Evolutionary conservation across 1,140 invertebrate species (phyloP).

Genomic region (Samia ricini): DNA sequence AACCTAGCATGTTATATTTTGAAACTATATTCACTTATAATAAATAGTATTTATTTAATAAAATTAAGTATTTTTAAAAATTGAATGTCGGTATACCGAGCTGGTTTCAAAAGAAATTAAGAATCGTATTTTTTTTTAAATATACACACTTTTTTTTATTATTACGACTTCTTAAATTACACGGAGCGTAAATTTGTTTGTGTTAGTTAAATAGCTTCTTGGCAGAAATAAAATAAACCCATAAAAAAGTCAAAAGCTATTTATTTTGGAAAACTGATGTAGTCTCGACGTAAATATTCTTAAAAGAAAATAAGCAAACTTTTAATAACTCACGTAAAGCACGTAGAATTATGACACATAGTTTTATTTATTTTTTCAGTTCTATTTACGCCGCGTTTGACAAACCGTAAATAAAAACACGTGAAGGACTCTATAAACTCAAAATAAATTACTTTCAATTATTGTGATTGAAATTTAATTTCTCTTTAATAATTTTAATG

Average conservation of each 20-base stretch:
- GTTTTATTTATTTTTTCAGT: background rate
- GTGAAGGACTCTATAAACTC: background rate
- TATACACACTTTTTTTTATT: too few species aligned
- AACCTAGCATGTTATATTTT: too few species aligned
- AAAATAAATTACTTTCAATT: background rate
- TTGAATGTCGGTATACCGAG: too few species aligned
- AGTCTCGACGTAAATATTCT: background rate
- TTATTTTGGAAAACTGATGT: background rate
- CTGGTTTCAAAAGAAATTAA: too few species aligned
- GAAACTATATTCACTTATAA: too few species aligned
- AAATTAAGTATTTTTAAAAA: too few species aligned
- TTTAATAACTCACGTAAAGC: background rate
- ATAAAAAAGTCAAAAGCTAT: too few species aligned
- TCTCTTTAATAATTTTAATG: too few species aligned
- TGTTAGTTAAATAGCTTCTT: background rate
- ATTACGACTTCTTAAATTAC: too few species aligned
- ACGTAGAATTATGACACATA: background rate
- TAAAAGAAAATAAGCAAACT: background rate
- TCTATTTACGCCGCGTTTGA: background rate
- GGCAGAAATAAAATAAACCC: background rate
- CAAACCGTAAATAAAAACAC: background rate
- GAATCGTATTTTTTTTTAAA: too few species aligned
- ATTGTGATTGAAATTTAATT: background rate
- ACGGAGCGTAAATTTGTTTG: too few species aligned
- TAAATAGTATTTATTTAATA: too few species aligned